Evolutionary conservation across 2,113 vertebrate genomes (phyloP).

Genomic region (Notarius lentiginosus): DNA sequence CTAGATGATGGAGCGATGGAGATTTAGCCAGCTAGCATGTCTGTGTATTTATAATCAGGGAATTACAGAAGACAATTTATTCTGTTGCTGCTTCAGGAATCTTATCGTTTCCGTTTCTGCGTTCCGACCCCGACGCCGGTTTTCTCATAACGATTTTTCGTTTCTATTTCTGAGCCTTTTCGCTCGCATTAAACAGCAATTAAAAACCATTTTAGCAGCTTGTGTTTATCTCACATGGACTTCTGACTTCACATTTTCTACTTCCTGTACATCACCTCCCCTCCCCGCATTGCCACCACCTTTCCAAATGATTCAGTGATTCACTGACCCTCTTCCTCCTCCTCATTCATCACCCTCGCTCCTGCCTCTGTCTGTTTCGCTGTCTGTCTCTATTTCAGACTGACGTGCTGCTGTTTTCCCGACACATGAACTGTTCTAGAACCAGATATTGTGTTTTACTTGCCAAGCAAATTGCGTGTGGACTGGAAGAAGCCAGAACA

Average conservation of each 20-base stretch:
- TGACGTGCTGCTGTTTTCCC: constrained; percentile 56
- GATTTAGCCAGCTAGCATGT: background rate
- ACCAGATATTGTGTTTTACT: background rate
- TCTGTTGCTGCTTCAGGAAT: background rate
- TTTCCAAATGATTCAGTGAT: constrained; percentile 38
- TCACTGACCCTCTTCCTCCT: constrained; percentile 35
- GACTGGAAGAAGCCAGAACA: background rate
- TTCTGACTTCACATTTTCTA: constrained; percentile 36
- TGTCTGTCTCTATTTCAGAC: constrained; percentile 54
- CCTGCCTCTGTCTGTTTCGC: constrained; percentile 42
- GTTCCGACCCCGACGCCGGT: background rate
- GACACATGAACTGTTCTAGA: background rate
- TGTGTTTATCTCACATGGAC: constrained; percentile 19
- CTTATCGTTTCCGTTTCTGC: background rate
- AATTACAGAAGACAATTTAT: background rate
- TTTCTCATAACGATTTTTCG: background rate
- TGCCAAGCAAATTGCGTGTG: background rate
- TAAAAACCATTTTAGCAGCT: background rate
- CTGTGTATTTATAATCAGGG: background rate
- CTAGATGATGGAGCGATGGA: background rate
- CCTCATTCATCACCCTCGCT: constrained; percentile 50
- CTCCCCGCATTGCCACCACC: background rate
- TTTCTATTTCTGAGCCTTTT: background rate
- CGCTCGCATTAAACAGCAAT: background rate
- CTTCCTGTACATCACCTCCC: constrained; percentile 27